These are phyloP conservation scores for Pristionchus exspectatus DNA, from an alignment of 2,888 invertebrate species.

Conservation along the genomic window DNA sequence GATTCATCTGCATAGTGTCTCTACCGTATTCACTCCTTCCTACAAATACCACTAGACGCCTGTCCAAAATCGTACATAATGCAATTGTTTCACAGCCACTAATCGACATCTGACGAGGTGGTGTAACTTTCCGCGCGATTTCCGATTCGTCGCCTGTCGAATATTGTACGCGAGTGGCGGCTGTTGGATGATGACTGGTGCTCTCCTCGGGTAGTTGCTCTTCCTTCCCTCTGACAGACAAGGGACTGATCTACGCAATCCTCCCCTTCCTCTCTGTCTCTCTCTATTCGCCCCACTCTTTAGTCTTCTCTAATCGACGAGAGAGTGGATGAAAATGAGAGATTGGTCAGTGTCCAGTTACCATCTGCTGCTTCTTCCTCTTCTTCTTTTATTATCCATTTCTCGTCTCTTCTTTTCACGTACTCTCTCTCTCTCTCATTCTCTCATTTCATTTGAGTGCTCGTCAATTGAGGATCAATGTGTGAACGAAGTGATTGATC, in stretches of 20 bases:
- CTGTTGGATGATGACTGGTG: constrained; percentile 6
- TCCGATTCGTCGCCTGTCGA: constrained; percentile 1
- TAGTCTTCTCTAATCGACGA: neutral
- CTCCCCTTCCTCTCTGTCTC: neutral
- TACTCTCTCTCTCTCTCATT: neutral
- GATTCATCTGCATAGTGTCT: neutral
- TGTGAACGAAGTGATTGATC: neutral
- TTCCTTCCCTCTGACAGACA: constrained; percentile 24
- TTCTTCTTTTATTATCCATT: constrained; percentile 7
- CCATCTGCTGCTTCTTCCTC: constrained; percentile 23
- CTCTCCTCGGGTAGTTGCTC: constrained; percentile 9
- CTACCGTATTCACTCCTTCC: neutral
- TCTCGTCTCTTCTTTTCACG: neutral
- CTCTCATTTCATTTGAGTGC: neutral
- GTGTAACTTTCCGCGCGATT: neutral
- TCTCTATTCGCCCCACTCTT: neutral
- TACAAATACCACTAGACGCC: neutral
- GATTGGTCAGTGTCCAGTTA: neutral
- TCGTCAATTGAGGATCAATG: neutral
- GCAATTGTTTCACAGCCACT: neutral
- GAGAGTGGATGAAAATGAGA: neutral
- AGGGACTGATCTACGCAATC: neutral
- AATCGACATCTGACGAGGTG: too few species aligned
- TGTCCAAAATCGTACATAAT: neutral
- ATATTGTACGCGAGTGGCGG: neutral